Evolutionary conservation across 2,113 vertebrate genomes (phyloP).

Genomic region (Dicentrarchus labrax): DNA sequence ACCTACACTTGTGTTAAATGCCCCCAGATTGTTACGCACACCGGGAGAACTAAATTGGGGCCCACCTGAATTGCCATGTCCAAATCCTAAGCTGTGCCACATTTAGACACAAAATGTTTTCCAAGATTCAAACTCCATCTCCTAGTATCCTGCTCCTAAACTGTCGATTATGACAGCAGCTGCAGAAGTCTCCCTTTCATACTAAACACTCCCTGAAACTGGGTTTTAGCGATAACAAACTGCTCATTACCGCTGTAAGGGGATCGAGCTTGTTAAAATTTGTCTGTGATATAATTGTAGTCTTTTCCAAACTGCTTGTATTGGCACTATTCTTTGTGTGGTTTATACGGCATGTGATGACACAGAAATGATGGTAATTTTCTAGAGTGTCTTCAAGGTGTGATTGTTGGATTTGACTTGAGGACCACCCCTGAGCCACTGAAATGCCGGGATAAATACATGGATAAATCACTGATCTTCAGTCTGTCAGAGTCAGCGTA

Average conservation of each 20-base stretch:
- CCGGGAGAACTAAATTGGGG: slow-evolving; percentile 38
- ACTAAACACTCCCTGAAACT: slow-evolving; percentile 53
- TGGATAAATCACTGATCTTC: slow-evolving; percentile 72
- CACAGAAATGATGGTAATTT: slow-evolving; percentile 78
- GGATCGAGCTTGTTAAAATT: slow-evolving; percentile 74
- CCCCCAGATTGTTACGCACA: slow-evolving; percentile 71
- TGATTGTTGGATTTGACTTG: slow-evolving; percentile 82
- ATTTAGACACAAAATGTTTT: slow-evolving; percentile 39
- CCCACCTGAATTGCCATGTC: slow-evolving; percentile 52
- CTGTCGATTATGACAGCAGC: slow-evolving; percentile 51
- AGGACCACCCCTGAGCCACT: slow-evolving; percentile 79
- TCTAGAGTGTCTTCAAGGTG: slow-evolving; percentile 71
- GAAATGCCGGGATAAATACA: slow-evolving; percentile 75
- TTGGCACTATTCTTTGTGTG: slow-evolving; percentile 74
- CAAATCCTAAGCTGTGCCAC: slow-evolving; percentile 56
- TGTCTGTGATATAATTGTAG: slow-evolving; percentile 78
- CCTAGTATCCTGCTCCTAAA: slow-evolving; percentile 35
- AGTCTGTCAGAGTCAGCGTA: slow-evolving; percentile 77
- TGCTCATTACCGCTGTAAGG: slow-evolving; percentile 62
- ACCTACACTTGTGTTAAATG: slow-evolving; percentile 81
- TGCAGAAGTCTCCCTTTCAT: slow-evolving; percentile 58
- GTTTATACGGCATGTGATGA: slow-evolving; percentile 70
- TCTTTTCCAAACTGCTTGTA: slow-evolving; percentile 70
- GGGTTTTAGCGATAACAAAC: slow-evolving; percentile 68
- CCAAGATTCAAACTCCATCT: slow-evolving; percentile 29